Evolutionary conservation across 2,113 vertebrate species (phyloP).

Genomic region (Sebastes fasciatus): DNA sequence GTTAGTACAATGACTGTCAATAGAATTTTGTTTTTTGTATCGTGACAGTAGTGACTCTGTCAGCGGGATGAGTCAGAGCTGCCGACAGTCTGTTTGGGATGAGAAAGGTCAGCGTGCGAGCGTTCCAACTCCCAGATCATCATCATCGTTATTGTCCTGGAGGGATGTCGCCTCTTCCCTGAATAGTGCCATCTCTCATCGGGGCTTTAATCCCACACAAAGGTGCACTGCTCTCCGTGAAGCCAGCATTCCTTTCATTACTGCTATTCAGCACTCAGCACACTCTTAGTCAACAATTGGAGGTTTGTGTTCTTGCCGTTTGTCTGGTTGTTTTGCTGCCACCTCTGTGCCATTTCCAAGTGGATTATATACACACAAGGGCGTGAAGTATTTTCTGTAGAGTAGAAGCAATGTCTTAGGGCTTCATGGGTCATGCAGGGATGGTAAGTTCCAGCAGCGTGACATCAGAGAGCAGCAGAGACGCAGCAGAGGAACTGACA

Average conservation of each 20-base stretch:
- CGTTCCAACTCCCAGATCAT: conserved; percentile 27
- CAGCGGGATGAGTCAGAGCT: conserved; percentile 56
- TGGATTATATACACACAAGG: conserved; percentile 1
- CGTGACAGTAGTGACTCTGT: conserved; percentile 36
- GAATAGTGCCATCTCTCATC: conserved; percentile 58
- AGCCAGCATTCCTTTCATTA: conserved; percentile 42
- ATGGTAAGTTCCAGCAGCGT: conserved; percentile 49
- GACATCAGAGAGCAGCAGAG: conserved; percentile 60
- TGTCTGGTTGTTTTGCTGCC: conserved; percentile 4
- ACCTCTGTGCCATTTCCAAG: background rate
- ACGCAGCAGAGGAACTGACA: conserved; percentile 44
- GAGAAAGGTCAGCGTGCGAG: conserved; percentile 50
- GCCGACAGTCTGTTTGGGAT: conserved; percentile 32
- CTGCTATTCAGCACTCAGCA: conserved; percentile 22
- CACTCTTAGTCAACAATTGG: background rate
- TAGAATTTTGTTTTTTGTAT: background rate
- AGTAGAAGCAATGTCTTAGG: background rate
- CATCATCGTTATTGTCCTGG: conserved; percentile 31
- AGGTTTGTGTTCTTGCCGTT: background rate
- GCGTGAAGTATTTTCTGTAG: background rate
- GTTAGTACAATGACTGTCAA: background rate
- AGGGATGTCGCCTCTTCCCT: conserved; percentile 29
- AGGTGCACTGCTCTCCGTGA: conserved; percentile 11
- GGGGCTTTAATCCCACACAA: conserved; percentile 35
- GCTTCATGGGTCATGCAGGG: background rate